phyloP scores from a whole-genome alignment of 2,113 vertebrate genomes.

The Thalassarche chlororhynchos region DNA sequence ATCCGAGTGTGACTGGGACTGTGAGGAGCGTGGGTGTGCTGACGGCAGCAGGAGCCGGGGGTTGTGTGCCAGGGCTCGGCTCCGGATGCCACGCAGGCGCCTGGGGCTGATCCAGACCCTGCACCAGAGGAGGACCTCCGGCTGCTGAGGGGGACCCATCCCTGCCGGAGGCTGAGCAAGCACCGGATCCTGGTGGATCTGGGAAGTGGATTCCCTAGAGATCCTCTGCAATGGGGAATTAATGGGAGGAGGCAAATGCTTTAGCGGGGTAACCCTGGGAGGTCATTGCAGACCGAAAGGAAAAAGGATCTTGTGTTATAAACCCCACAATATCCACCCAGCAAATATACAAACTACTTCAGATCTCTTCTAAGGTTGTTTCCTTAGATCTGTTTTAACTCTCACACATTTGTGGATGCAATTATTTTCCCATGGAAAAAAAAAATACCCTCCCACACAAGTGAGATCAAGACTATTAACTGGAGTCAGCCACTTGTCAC shows the following conservation, averaged over 20 bases:
- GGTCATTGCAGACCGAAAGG: not conserved
- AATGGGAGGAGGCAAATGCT: not conserved
- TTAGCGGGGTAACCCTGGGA: not conserved
- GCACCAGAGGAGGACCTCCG: not conserved
- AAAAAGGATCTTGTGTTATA: not conserved
- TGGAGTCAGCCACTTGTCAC: constrained; percentile 16
- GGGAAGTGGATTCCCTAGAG: not conserved
- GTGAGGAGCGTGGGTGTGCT: not conserved
- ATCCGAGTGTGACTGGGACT: not conserved
- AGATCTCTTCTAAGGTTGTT: not conserved
- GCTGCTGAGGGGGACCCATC: not conserved
- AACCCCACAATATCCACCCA: not conserved
- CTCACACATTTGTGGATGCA: not conserved
- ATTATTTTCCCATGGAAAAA: not conserved
- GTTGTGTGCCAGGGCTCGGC: not conserved
- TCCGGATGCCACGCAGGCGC: fast-evolving
- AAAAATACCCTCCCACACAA: not conserved
- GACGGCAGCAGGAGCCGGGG: not conserved
- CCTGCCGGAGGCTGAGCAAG: not conserved
- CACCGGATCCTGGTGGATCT: not conserved
- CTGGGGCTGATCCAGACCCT: not conserved
- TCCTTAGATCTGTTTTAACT: not conserved
- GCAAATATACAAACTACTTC: not conserved
- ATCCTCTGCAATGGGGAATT: not conserved
- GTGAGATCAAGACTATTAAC: not conserved